Conservation (phyloP, 2,888 invertebrate species). For the Pherbina coryleti region DNA sequence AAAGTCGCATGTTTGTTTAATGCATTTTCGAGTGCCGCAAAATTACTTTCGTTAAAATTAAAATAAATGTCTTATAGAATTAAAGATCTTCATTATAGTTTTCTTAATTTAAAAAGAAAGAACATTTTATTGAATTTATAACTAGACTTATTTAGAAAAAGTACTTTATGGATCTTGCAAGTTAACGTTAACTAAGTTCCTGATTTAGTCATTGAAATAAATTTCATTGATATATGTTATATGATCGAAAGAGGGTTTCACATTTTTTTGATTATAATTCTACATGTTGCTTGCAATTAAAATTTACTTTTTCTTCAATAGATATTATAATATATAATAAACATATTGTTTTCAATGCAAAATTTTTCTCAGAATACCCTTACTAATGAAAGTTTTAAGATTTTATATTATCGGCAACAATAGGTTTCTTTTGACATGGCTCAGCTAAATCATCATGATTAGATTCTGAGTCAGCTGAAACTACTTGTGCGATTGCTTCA, state of each 20-base stretch:
- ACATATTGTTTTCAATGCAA: slow-evolving; percentile 26
- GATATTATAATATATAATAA: slow-evolving; percentile 34
- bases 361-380: slow-evolving; percentile 20
- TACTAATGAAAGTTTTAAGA: slow-evolving; percentile 20
- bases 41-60: not conserved
- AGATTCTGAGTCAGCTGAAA: slow-evolving; percentile 57
- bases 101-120: not conserved
- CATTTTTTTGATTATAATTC: slow-evolving; percentile 14
- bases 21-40: not conserved
- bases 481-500: slow-evolving; percentile 66
- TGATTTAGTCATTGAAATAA: slow-evolving; percentile 14
- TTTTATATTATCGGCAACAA: slow-evolving; percentile 50
- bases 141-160: slow-evolving; percentile 22
- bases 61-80: not conserved
- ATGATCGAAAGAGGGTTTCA: slow-evolving; percentile 7
- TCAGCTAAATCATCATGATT: slow-evolving; percentile 54
- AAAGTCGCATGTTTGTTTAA: not conserved
- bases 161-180: slow-evolving; percentile 18
- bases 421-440: slow-evolving; percentile 64
- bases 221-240: slow-evolving; percentile 17
- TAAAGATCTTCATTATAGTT: not conserved
- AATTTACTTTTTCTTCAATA: slow-evolving; percentile 19
- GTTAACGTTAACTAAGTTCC: slow-evolving; percentile 14
- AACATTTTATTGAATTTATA: slow-evolving; percentile 11
- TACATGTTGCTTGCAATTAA: slow-evolving; percentile 26